Percentiles rank a stretch among this genome's conserved stretches.
These are phyloP conservation scores for Lutjanus argentimaculatus DNA, from an alignment of 2,797 vertebrate species.

Conservation along the genomic window DNA sequence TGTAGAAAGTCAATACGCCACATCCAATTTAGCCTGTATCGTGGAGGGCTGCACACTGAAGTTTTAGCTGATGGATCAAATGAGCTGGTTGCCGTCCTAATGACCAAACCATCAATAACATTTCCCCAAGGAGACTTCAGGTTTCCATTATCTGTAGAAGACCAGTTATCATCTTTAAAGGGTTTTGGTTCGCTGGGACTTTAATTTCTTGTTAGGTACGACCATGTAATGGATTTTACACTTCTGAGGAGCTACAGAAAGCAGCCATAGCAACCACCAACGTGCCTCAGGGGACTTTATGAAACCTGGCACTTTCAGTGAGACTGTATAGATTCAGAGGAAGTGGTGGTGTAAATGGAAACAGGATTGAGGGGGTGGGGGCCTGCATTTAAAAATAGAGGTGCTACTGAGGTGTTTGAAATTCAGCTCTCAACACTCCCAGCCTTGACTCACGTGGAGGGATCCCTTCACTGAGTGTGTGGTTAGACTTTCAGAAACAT, in stretches of 20 bases:
- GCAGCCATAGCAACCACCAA: not conserved
- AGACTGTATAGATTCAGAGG: not conserved
- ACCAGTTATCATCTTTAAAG: conserved; percentile 11
- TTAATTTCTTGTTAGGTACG: conserved; percentile 34
- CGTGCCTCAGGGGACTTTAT: not conserved
- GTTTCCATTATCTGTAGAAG: not conserved
- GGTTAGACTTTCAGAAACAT: not conserved
- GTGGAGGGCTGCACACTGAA: conserved; percentile 1
- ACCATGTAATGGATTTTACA: conserved; percentile 45
- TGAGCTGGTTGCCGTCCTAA: conserved; percentile 22
- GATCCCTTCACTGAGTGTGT: not conserved
- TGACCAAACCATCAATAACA: conserved; percentile 39
- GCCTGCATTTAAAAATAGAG: conserved; percentile 3
- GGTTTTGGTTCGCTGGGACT: conserved; percentile 16
- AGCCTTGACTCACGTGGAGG: not conserved
- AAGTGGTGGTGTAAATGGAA: not conserved
- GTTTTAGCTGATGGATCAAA: conserved; percentile 35
- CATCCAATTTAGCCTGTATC: conserved; percentile 39
- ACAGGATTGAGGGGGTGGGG: not conserved
- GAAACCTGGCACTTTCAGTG: not conserved
- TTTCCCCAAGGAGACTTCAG: conserved; percentile 23
- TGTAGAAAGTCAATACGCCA: conserved; percentile 27
- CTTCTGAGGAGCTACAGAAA: conserved; percentile 15
- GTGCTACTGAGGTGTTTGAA: conserved; percentile 28
- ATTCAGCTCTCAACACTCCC: conserved; percentile 25